phyloP scores from a whole-genome alignment of 2,888 invertebrate genomes.

The Standfussiana lucernea region DNA sequence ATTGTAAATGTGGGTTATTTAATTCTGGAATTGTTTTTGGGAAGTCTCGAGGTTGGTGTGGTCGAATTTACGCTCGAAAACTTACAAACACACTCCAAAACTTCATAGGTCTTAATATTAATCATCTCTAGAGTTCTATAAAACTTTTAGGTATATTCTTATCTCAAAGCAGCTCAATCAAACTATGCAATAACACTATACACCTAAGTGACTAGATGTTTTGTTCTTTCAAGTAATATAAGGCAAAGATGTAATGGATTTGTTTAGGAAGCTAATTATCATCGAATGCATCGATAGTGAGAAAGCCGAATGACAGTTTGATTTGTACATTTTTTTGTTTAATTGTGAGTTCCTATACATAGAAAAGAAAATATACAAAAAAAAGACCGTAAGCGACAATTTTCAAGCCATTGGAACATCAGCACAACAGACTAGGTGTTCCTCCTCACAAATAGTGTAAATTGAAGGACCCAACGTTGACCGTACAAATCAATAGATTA shows the following conservation, averaged over 20 bases:
- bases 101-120: not conserved
- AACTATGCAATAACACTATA: not conserved
- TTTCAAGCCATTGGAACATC: not conserved
- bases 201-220: not conserved
- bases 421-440: not conserved
- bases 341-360: not conserved
- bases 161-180: not conserved
- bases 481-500: conserved; percentile 26
- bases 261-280: no score
- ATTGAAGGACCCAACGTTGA: conserved; percentile 1
- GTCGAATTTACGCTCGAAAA: not conserved
- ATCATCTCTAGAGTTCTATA: not conserved
- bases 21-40: conserved; percentile 35
- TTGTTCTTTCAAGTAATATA: not conserved
- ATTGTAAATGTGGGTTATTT: conserved; percentile 51
- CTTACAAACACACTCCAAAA: not conserved
- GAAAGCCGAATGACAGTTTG: not conserved
- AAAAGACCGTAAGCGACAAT: not conserved
- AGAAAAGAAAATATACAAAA: not conserved
- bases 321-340: not conserved
- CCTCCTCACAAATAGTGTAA: not conserved
- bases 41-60: not conserved
- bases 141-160: not conserved
- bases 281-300: no score
- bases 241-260: not conserved